Percentiles rank a stretch among this genome's conserved stretches.
Conservation (phyloP, 2,113 vertebrate genomes). For the Malurus elegans region DNA sequence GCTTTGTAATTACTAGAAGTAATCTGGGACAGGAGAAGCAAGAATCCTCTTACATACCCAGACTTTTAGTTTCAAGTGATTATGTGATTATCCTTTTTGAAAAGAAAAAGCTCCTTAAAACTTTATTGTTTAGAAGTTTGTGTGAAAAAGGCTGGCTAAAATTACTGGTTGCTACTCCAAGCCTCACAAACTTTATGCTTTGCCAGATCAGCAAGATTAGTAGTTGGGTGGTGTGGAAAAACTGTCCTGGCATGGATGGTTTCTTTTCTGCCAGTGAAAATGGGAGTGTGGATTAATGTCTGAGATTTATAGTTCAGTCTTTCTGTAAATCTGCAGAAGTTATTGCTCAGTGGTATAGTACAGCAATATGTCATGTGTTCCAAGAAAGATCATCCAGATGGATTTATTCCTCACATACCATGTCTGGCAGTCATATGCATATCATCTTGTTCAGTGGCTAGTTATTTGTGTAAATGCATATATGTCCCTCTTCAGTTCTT, state of each 20-base stretch:
- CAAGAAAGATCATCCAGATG: conserved; percentile 23
- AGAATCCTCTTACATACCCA: conserved; percentile 34
- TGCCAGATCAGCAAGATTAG: conserved; percentile 11
- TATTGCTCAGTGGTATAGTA: neutral
- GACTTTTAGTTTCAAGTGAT: neutral
- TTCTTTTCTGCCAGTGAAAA: conserved; percentile 4
- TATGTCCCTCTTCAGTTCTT: neutral
- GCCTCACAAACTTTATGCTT: neutral
- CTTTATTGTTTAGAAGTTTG: conserved; percentile 20
- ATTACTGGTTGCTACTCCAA: neutral
- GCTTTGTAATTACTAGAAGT: conserved; percentile 45
- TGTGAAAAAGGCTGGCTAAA: neutral
- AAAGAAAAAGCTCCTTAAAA: conserved; percentile 37
- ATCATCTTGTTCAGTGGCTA: neutral
- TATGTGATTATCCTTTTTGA: conserved; percentile 34
- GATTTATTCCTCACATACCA: neutral
- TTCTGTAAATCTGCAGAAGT: conserved; percentile 44
- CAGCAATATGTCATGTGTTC: conserved; percentile 7
- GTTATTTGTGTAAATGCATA: neutral
- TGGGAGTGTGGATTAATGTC: neutral
- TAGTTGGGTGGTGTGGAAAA: conserved; percentile 25
- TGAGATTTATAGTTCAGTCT: conserved; percentile 33
- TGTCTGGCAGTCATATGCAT: neutral
- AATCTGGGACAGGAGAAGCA: conserved; percentile 8
- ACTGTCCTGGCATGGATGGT: neutral